A percentile compares a stretch with the other conserved stretches of the same genome.
These are phyloP conservation scores for Sprattus sprattus DNA, from an alignment of 2,113 vertebrate genomes.

Conservation along the genomic window DNA sequence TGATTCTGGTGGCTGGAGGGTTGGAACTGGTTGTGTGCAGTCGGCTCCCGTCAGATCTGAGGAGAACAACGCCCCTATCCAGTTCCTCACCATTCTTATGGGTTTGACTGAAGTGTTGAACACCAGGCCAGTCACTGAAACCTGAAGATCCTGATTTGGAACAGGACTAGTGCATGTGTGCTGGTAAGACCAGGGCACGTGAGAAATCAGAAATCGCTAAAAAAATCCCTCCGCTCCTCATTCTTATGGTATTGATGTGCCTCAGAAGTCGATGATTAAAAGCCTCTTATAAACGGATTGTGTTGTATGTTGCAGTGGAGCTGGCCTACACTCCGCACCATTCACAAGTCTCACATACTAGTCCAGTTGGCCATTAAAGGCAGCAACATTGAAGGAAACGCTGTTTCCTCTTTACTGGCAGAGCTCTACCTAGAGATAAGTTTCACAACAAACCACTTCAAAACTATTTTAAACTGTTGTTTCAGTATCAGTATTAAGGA, in stretches of 20 bases:
- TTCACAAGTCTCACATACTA: background rate
- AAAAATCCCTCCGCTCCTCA: constrained; percentile 38
- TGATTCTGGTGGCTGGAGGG: background rate
- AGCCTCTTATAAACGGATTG: background rate
- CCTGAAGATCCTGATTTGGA: background rate
- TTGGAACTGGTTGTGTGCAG: background rate
- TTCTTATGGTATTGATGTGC: constrained; percentile 55
- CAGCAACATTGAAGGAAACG: background rate
- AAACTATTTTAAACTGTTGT: too few relatives aligned
- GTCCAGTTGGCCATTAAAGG: background rate
- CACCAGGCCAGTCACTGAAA: background rate
- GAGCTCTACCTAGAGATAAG: background rate
- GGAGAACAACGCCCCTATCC: background rate
- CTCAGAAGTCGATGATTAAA: constrained; percentile 58
- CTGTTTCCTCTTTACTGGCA: background rate
- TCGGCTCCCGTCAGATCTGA: background rate
- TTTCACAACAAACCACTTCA: background rate
- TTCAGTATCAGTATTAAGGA: too few relatives aligned
- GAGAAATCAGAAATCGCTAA: background rate
- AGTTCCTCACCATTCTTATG: background rate
- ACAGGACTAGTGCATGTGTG: background rate
- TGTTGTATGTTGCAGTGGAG: background rate
- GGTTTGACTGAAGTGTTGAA: background rate
- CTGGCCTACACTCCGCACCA: background rate
- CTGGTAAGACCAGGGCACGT: too few relatives aligned